Base-by-base conservation (phyloP, 2,113 vertebrate species). In the Tenrec ecaudatus region DNA sequence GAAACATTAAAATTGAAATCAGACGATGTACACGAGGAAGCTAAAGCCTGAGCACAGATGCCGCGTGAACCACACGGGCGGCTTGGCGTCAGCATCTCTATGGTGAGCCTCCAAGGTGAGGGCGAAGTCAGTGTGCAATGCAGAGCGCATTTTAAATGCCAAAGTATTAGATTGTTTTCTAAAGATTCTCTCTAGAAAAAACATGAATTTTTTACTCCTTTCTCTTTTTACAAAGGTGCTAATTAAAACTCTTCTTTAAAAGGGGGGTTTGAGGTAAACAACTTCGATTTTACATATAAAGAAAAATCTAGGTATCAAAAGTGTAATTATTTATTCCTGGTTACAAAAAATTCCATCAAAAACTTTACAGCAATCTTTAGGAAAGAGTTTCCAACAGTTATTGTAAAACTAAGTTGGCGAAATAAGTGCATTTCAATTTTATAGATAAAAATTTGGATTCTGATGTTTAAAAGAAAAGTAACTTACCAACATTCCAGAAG, bases 361-460 rank as follows among this genome's bases (percentile, higher is more conserved):
- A 93, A 33, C 73, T 20, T 33, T 14, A 85, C 0, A 29, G 60
- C 58, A 38, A 3, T 43, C 31, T 69, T 36, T 0, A 22, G 27
- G 25, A 76, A 75, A 86, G 11, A 86, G 29, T 77, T 86, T 88
- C 16, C 1, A 88, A 33, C 19, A 62, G 15, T 69, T 79, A 62
- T 22, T 69, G 3, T 76, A 89, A 87, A 95, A 69, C 29, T 16
- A 36, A 11, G 82, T 31, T 40, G 77, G 9, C 5, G 58, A 88
- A 76, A 82, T 90, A 4, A 91, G 33, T 94, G 43, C 7, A 86
- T 60, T 89, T 86, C 93, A 77, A 68, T 93, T 93, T 88, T 79
- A 2, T 9, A 90, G 33, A 16, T 75, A 73, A 33, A 17, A 53
- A 19, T 58, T 20, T 62, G 16, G 60, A 23, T 22, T 62, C 60